A percentile compares a stretch with the other conserved stretches of the same genome.
These are phyloP conservation scores for Melanotus villosus DNA, from an alignment of 2,888 invertebrate species.

Conservation along the genomic window DNA sequence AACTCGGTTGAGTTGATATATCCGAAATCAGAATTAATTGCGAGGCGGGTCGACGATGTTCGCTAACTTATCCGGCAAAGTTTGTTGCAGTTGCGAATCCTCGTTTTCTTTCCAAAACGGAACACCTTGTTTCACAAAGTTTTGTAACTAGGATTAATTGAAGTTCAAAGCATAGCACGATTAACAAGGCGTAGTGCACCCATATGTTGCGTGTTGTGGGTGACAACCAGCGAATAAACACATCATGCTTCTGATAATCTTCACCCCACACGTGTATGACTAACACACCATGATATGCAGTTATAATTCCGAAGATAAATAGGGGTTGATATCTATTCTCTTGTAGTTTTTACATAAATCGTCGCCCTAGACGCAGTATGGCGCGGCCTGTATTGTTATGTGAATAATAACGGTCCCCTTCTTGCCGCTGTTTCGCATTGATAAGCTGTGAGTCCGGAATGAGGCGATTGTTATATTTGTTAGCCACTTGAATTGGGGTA, in stretches of 20 bases:
- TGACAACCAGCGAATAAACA: constrained; percentile 60
- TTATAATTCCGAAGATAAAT: constrained; percentile 65
- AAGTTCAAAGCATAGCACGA: constrained; percentile 31
- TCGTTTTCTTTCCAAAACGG: constrained; percentile 20
- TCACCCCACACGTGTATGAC: constrained; percentile 64
- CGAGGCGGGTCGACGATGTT: constrained; percentile 8
- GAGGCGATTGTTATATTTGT: constrained; percentile 47
- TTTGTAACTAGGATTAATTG: constrained; percentile 35
- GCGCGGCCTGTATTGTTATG: constrained; percentile 49
- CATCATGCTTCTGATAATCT: constrained; percentile 59
- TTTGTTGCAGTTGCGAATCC: constrained; percentile 8
- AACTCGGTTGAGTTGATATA: constrained; percentile 21
- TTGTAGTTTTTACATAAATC: constrained; percentile 51
- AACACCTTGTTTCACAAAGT: constrained; percentile 22
- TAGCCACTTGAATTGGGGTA: constrained; percentile 45
- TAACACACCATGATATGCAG: constrained; percentile 65
- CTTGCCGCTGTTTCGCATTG: constrained; percentile 51
- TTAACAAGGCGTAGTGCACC: constrained; percentile 44
- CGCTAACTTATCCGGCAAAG: constrained; percentile 8
- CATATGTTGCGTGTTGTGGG: constrained; percentile 57
- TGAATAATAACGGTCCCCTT: constrained; percentile 50
- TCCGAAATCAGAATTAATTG: constrained; percentile 24
- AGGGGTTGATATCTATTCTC: constrained; percentile 64
- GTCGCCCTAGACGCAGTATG: constrained; percentile 46
- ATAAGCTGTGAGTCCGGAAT: constrained; percentile 48